Base-by-base conservation (phyloP, 2,113 vertebrate genomes). In the Grammomys dolichurus region DNA sequence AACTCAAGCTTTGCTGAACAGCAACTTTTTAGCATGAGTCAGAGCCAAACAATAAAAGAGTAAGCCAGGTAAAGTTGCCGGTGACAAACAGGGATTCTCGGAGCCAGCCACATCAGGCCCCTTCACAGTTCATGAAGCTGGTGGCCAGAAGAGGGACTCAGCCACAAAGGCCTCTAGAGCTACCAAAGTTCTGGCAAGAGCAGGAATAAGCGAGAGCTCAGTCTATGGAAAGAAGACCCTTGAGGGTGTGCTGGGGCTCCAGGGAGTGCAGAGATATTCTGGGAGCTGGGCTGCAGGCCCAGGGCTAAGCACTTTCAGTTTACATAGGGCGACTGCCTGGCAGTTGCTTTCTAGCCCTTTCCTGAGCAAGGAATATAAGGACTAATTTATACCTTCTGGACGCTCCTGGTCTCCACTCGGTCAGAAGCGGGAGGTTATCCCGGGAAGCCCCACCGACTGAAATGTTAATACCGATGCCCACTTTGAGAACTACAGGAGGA, bases 1-100 rank as follows among this genome's bases (percentile, higher is more conserved):
- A 96, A 97, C 76, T 36, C 48, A 16, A 67, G 82, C 85, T 84
- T 91, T 87, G 96, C 90, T 90, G 95, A 95, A 86, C 14, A 72
- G 69, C 63, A 93, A 70, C 65, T 46, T 96, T 93, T 92, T 43
- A 67, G 40, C 9, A 56, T 86, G 93, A 87, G 58, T 95, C 90
- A 94, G 95, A 89, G 43, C 40, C 78, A 92, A 76, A 95, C 43
- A 72, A 96, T 87, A 60, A 91, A 87, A 91, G 84, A 70, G 46
- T 58, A 91, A 91, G 85, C 54, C 51, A 46, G 67, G 43, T 31
- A 89, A 75, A 33, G 20, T 14, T 1, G 3, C 24, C 26, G 1
- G 26, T 43, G 87, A 33, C 10, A 33, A 60, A 9, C 6, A 40
- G 87, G 70, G 54, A 31, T 75, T 60, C 84, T 73, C 86, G 69